A percentile compares a stretch with the other conserved stretches of the same genome.
phyloP scores from a whole-genome alignment of 2,797 vertebrate species.

The Borostomias antarcticus region DNA sequence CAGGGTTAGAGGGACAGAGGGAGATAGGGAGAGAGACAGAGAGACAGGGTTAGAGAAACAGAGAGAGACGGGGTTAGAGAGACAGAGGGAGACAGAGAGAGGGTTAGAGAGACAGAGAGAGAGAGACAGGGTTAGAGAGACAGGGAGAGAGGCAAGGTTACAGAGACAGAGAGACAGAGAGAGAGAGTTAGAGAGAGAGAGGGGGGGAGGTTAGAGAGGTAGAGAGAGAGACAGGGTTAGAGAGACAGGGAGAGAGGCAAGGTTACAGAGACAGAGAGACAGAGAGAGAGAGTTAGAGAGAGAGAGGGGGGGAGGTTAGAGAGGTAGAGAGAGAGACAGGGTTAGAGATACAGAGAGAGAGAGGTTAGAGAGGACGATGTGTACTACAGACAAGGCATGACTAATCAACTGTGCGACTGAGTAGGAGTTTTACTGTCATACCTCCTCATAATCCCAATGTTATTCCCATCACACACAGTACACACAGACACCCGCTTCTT shows the following conservation, averaged over 20 bases:
- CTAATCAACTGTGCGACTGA: constrained; percentile 34
- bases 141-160: no score
- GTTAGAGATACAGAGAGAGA: constrained; percentile 12
- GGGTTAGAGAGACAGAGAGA: constrained; percentile 7
- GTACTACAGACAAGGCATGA: constrained; percentile 30
- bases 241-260: constrained; percentile 7
- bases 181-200: constrained; percentile 1
- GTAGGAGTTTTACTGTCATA: constrained; percentile 34
- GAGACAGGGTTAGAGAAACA: neutral
- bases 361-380: constrained; percentile 5
- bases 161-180: constrained; percentile 8
- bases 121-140: constrained; percentile 9
- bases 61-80: constrained; percentile 5
- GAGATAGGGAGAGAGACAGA: constrained; percentile 6
- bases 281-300: constrained; percentile 1
- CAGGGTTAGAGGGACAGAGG: constrained; percentile 21
- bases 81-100: constrained; percentile 7
- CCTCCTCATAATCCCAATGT: constrained; percentile 10
- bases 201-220: neutral
- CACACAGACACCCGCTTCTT: neutral
- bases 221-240: no score
- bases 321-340: constrained; percentile 10
- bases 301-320: neutral
- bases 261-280: constrained; percentile 22
- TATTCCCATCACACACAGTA: constrained; percentile 28